phyloP scores from a whole-genome alignment of 1,140 invertebrate genomes.

The Potamilus streckersoni region DNA sequence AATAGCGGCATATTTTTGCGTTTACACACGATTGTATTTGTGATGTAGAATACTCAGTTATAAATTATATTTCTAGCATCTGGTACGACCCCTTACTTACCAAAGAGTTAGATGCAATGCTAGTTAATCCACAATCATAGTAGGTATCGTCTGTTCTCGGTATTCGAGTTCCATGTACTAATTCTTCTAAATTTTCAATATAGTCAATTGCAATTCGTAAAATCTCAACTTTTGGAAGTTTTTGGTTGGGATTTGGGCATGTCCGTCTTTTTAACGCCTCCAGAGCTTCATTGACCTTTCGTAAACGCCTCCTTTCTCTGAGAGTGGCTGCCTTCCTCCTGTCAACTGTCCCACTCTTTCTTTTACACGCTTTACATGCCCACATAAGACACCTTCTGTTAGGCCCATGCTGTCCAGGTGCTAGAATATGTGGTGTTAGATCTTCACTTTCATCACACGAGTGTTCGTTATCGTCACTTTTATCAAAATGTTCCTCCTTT shows the following conservation, averaged over 20 bases:
- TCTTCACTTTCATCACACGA: constrained; percentile 54
- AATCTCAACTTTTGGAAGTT: constrained; percentile 97
- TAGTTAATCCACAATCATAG: constrained; percentile 52
- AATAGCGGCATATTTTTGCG: no score
- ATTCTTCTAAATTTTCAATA: constrained; percentile 89
- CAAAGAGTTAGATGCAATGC: constrained; percentile 60
- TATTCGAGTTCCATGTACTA: constrained; percentile 66
- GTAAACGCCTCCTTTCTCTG: constrained; percentile 87
- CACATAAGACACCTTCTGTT: constrained; percentile 86
- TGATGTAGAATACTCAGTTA: no score
- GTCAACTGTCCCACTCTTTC: constrained; percentile 93
- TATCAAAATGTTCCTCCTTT: constrained; percentile 38
- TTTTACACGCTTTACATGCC: constrained; percentile 97
- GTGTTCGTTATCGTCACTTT: constrained; percentile 34
- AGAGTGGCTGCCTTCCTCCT: constrained; percentile 96
- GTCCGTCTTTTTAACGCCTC: constrained; percentile 93
- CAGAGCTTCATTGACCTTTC: constrained; percentile 99
- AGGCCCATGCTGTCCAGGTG: constrained; percentile 64
- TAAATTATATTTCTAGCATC: no score
- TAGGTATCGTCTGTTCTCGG: constrained; percentile 40
- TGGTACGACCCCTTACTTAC: constrained; percentile 32
- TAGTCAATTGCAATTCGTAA: constrained; percentile 97
- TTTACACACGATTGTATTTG: no score
- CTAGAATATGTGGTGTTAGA: constrained; percentile 67
- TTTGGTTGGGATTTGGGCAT: constrained; percentile 93